Evolutionary conservation across 2,888 invertebrate species (phyloP).

Genomic region (Xylophagus ater): DNA sequence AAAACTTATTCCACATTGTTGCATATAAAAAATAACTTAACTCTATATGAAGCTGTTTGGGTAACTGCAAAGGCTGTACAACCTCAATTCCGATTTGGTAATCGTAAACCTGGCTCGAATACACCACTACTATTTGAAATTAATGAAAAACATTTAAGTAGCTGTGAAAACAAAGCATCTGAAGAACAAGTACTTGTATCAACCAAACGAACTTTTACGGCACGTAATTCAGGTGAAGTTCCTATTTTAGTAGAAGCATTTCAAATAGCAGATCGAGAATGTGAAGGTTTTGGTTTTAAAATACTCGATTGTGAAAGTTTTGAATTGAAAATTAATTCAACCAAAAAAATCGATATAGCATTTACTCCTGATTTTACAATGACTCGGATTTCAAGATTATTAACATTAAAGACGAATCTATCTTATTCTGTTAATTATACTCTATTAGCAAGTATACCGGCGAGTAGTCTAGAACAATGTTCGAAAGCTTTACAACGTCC

Average conservation of each 20-base stretch:
- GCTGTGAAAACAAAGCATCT: conserved; percentile 37
- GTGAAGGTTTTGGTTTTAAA: conserved; percentile 71
- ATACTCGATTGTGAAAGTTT: conserved; percentile 65
- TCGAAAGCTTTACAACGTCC: conserved; percentile 59
- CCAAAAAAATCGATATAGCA: conserved; percentile 69
- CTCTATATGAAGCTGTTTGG: conserved; percentile 75
- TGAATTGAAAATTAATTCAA: conserved; percentile 57
- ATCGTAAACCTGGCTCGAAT: conserved; percentile 65
- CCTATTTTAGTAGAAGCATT: conserved; percentile 62
- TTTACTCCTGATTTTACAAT: conserved; percentile 83
- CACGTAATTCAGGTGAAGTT: conserved; percentile 83
- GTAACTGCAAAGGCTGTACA: conserved; percentile 74
- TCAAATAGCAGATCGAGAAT: conserved; percentile 52
- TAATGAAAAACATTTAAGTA: conserved; percentile 46
- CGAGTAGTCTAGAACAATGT: conserved; percentile 55
- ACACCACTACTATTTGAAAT: conserved; percentile 72
- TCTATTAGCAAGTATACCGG: conserved; percentile 51
- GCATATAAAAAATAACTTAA: conserved; percentile 76
- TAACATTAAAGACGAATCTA: conserved; percentile 51
- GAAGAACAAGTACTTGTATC: conserved; percentile 40
- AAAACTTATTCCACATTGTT: conserved; percentile 35
- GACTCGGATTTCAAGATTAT: conserved; percentile 54
- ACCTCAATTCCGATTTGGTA: conserved; percentile 80
- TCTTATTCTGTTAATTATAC: conserved; percentile 53
- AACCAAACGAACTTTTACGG: conserved; percentile 69